Base-by-base conservation (phyloP, 2,797 vertebrate species). In the Helicolenus hilgendorfi region DNA sequence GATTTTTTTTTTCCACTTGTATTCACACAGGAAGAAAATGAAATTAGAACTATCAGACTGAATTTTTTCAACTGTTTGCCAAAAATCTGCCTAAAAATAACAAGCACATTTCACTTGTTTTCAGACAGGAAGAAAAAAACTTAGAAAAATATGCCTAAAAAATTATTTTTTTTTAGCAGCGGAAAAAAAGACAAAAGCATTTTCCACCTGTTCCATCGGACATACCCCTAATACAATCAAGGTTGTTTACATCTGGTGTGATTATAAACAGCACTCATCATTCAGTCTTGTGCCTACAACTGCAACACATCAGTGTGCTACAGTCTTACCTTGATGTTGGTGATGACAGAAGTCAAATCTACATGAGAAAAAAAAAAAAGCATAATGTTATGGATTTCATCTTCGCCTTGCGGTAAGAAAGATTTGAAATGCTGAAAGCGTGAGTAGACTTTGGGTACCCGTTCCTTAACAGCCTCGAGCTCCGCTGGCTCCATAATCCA, bases 401-500 rank as follows among this genome's bases (percentile, higher is more conserved):
- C n/a, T 45, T 38, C 11, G 27, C 68, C 64, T 63, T 45, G 11
- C 58, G 38, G 77, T 74, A 55, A 62, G 49, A 71, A 53, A 7
- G 15, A 77, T 86, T 26, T 75, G 36, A 90, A 84, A 83, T 56
- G 76, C 75, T 85, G 36, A 72, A 72, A 65, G 27, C 56, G 49
- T 59, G 58, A 60, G 83, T 59, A 53, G 71, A 87, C 60, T 77
- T 78, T 68, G 45, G 70, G 20, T 65, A 58, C 22, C 77, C 62
- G 26, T 88, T 86, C 71, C 64, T 73, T 15, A 67, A 72, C 79
- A 67, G 79, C 77, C 87, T 45, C 3, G 0, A 89, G 89, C 89
- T 79, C 73, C 45, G 53, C 65, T 77, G 31, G 24, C 70, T 75
- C 80, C 62, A 72, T 91, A 92, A 94, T 92, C 90, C 90, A 89